Percentiles rank a stretch among this genome's conserved stretches.
These are phyloP conservation scores for Stichopus chloronotus DNA, from an alignment of 35 echinoderm and acorn worm genomes.

Conservation along the genomic window DNA sequence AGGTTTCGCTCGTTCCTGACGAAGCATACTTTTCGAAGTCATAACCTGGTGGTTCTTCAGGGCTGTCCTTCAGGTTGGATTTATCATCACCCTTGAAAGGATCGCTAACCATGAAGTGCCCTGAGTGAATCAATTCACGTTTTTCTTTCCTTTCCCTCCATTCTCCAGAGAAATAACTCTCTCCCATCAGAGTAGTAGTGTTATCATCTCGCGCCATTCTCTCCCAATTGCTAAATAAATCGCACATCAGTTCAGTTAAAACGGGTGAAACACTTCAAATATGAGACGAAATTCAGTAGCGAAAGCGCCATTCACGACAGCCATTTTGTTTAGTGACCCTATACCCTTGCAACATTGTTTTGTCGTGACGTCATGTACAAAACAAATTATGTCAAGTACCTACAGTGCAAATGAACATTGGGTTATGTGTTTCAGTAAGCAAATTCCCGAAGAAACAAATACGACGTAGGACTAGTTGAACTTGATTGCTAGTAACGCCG, in stretches of 20 bases:
- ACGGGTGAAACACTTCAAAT: neutral
- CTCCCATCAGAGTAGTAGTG: conserved; percentile 24
- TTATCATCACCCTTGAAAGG: conserved; percentile 81
- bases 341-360: conserved; percentile 5
- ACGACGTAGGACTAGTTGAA: too few relatives aligned
- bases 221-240: conserved; percentile 6
- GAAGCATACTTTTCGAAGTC: conserved; percentile 73
- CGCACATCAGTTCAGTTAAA: conserved; percentile 11
- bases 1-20: conserved; percentile 64
- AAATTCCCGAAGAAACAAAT: too few relatives aligned
- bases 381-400: too few relatives aligned
- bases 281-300: conserved; percentile 7
- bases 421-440: too few relatives aligned
- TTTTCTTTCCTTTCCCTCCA: conserved; percentile 58
- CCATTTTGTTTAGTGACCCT: conserved; percentile 26
- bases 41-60: conserved; percentile 52
- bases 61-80: neutral
- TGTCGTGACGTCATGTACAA: conserved; percentile 26
- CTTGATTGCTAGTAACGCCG: too few relatives aligned
- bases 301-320: neutral
- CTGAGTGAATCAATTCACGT: conserved; percentile 82
- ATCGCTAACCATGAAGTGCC: conserved; percentile 98
- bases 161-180: neutral
- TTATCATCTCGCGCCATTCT: conserved; percentile 66
- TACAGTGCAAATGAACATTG: too few relatives aligned